Percentiles rank a stretch among this genome's conserved stretches.
Evolutionary conservation across 2,113 vertebrate species (phyloP).

Genomic region (Ifrita kowaldi): DNA sequence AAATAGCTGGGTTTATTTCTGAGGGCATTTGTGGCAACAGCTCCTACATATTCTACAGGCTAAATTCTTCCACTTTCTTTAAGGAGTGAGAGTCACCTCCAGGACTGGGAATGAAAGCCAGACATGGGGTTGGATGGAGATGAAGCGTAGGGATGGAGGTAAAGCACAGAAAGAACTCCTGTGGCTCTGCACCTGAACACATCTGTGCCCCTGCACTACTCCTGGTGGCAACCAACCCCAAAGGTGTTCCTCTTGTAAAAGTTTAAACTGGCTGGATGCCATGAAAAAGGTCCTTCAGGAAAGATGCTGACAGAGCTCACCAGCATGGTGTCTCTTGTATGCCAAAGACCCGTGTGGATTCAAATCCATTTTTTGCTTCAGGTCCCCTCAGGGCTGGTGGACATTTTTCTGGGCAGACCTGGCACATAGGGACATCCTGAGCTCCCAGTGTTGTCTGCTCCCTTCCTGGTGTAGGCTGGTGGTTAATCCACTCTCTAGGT

Average conservation of each 20-base stretch:
- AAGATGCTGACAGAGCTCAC: not conserved
- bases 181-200: not conserved
- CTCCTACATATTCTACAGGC: not conserved
- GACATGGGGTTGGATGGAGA: not conserved
- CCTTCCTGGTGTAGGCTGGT: not conserved
- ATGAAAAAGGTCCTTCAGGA: not conserved
- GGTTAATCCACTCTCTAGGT: not conserved
- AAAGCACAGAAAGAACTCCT: not conserved
- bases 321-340: not conserved
- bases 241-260: not conserved
- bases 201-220: not conserved
- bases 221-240: not conserved
- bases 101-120: not conserved
- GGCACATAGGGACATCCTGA: not conserved
- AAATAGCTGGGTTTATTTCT: not conserved
- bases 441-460: not conserved
- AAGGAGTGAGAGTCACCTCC: not conserved
- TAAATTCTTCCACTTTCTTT: not conserved
- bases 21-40: not conserved
- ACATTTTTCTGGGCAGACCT: not conserved
- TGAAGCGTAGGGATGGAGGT: not conserved
- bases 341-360: not conserved
- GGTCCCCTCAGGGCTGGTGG: not conserved
- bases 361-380: not conserved
- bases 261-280: not conserved